phyloP scores from a whole-genome alignment of 2,797 vertebrate species.

The Argya squamiceps region DNA sequence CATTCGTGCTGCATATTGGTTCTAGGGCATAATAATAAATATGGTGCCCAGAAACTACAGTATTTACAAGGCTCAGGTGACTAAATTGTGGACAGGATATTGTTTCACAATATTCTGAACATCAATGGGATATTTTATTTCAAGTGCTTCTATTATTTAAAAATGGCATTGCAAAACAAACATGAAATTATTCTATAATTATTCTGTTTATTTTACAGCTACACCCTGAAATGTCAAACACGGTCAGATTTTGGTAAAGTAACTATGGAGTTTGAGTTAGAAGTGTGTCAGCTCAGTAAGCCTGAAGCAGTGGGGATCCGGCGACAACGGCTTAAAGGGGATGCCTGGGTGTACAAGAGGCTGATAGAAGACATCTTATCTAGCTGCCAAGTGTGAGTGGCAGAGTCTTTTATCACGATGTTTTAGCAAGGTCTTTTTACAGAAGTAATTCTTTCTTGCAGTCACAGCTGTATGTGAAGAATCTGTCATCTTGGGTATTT shows the following conservation, averaged over 20 bases:
- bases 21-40: neutral
- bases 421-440: neutral
- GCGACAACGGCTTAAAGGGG: constrained; percentile 91
- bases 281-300: constrained; percentile 89
- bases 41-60: neutral
- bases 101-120: neutral
- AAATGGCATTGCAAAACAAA: neutral
- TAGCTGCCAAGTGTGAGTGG: constrained; percentile 79
- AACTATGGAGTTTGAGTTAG: constrained; percentile 91
- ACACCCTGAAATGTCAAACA: constrained; percentile 89
- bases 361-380: constrained; percentile 92
- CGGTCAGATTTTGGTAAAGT: constrained; percentile 90
- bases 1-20: neutral
- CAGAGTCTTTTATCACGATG: neutral
- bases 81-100: neutral
- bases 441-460: constrained; percentile 1
- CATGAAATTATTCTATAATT: neutral
- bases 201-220: constrained; percentile 75
- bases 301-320: constrained; percentile 85
- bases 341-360: constrained; percentile 95
- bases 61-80: neutral
- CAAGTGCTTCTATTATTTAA: neutral
- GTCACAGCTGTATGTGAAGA: constrained; percentile 21
- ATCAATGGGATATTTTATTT: neutral
- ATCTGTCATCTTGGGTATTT: constrained; percentile 8